Evolutionary conservation across 2,797 vertebrate species (phyloP).

Genomic region (Sylvilagus floridanus): DNA sequence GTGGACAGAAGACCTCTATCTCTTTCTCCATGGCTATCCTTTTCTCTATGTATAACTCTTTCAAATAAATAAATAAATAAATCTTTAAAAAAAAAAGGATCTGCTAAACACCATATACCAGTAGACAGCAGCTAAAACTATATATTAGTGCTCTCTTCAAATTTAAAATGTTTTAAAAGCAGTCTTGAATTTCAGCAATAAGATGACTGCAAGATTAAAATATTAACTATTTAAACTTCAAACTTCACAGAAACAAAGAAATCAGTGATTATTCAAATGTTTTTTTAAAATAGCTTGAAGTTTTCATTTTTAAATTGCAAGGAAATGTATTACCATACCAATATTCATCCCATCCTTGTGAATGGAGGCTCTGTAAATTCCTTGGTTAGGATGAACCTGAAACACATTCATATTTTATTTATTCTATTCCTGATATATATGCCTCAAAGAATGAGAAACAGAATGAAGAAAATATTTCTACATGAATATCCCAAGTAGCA

Average conservation of each 20-base stretch:
- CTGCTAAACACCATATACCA: constrained; percentile 30
- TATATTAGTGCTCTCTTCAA: constrained; percentile 53
- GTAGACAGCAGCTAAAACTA: constrained; percentile 8
- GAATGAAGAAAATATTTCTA: background rate
- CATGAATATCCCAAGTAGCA: background rate
- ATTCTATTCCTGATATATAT: background rate
- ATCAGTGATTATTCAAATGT: constrained; percentile 14
- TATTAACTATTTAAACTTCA: constrained; percentile 15
- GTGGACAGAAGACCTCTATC: no score
- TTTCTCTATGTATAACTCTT: no score
- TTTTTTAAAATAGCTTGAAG: background rate
- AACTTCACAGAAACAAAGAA: constrained; percentile 2
- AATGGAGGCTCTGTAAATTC: background rate
- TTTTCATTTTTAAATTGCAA: constrained; percentile 33
- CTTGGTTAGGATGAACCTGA: background rate
- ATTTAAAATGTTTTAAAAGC: constrained; percentile 22
- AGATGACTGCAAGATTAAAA: background rate
- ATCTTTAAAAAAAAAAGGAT: background rate
- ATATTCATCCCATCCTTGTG: background rate
- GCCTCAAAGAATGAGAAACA: background rate
- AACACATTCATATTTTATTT: background rate
- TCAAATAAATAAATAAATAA: no score
- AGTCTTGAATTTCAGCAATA: background rate
- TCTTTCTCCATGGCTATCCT: no score
- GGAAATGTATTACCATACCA: constrained; percentile 13